Evolutionary conservation across 92 coral and sea anemone genomes (phyloP).

Genomic region (Isaurus tuberculatus): DNA sequence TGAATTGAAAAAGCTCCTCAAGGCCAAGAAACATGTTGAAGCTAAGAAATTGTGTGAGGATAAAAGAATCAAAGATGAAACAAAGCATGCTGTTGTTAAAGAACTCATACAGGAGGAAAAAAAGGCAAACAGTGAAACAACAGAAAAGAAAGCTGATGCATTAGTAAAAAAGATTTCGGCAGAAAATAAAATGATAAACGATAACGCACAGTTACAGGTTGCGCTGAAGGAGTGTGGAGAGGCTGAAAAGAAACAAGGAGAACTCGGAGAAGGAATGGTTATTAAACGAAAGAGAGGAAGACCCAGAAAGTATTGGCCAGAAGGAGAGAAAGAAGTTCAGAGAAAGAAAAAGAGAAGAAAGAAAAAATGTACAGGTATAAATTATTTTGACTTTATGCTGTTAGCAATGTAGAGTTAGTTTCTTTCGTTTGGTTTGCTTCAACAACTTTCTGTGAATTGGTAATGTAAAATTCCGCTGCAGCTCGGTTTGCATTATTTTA

Average conservation of each 20-base stretch:
- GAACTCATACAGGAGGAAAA: conserved; percentile 21
- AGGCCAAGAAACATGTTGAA: conserved; percentile 31
- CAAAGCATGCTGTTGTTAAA: conserved; percentile 33
- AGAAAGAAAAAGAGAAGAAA: not conserved
- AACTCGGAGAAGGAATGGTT: conserved; percentile 11
- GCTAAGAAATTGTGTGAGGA: conserved; percentile 36
- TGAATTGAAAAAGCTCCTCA: conserved; percentile 34
- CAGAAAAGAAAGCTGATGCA: not conserved
- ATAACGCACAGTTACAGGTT: not conserved
- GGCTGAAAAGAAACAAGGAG: conserved; percentile 7
- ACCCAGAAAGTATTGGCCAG: conserved; percentile 23
- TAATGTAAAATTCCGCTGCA: not conserved
- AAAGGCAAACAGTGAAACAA: not conserved
- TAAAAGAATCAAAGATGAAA: conserved; percentile 26
- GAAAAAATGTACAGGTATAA: conserved; percentile 30
- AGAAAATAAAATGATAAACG: not conserved
- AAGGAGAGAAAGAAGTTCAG: conserved; percentile 2
- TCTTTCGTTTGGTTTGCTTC: not conserved
- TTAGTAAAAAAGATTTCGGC: not conserved
- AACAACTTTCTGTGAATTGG: not conserved
- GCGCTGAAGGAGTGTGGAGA: not conserved
- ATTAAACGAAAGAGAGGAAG: conserved; percentile 47
- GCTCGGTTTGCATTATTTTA: not conserved
- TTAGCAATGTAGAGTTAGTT: not conserved
- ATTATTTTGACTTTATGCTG: not conserved